Conservation (phyloP, 1,140 invertebrate species). For the Cotesia chilonis region DNA sequence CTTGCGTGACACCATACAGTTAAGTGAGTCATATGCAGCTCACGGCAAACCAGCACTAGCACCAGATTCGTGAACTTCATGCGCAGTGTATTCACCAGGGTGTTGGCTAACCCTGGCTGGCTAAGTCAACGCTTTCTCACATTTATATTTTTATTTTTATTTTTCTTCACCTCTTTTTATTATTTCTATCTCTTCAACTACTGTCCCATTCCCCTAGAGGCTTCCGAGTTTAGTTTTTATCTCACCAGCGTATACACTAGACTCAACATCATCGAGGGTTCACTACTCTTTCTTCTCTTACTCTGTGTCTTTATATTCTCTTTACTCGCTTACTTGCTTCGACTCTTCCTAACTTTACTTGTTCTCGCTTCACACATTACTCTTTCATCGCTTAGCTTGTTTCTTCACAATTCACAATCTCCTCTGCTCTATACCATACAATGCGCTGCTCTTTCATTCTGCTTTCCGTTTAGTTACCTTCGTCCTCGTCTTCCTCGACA, state of each 20-base stretch:
- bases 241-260: not conserved
- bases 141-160: slow-evolving; percentile 18
- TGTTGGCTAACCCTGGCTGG: slow-evolving; percentile 14
- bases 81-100: not conserved
- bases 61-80: slow-evolving; percentile 43
- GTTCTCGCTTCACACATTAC: too few relatives aligned
- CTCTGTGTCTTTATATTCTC: too few relatives aligned
- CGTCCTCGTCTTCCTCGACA: too few relatives aligned
- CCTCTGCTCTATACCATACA: too few relatives aligned
- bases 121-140: slow-evolving; percentile 19
- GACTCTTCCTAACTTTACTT: too few relatives aligned
- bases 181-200: slow-evolving; percentile 1
- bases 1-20: slow-evolving; percentile 44
- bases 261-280: slow-evolving; percentile 17
- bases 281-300: too few relatives aligned
- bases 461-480: too few relatives aligned
- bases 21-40: slow-evolving; percentile 42
- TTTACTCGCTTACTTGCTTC: too few relatives aligned
- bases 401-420: too few relatives aligned
- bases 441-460: too few relatives aligned
- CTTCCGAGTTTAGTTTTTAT: slow-evolving; percentile 26
- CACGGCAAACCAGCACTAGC: too few relatives aligned
- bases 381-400: too few relatives aligned
- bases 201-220: slow-evolving; percentile 9
- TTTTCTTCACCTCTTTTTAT: slow-evolving; percentile 7